A percentile compares a stretch with the other conserved stretches of the same genome.
Evolutionary conservation across 2,888 invertebrate species (phyloP).

Genomic region (Caenorhabditis sp.): DNA sequence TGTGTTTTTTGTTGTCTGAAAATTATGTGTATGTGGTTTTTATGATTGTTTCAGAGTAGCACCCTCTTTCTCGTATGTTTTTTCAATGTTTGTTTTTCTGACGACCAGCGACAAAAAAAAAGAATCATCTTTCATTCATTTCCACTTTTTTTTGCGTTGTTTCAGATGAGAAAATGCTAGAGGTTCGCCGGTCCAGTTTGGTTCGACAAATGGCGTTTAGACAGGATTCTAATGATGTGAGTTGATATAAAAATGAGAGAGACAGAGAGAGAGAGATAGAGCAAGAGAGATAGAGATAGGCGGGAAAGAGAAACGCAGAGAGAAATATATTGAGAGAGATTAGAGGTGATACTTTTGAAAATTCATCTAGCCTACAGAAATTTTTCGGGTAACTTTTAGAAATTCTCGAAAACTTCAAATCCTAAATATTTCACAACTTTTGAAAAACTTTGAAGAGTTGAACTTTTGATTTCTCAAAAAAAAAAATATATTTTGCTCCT

Average conservation of each 20-base stretch:
- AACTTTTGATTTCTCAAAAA: conserved; percentile 70
- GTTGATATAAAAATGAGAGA: conserved; percentile 2
- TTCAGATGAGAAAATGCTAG: conserved; percentile 37
- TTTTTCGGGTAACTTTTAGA: no score
- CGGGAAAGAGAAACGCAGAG: conserved; percentile 8
- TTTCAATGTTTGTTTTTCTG: no score
- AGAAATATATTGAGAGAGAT: no score
- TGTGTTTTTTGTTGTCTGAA: no score
- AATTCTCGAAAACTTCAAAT: no score
- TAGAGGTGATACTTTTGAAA: no score
- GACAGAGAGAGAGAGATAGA: background rate
- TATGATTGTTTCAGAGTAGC: no score
- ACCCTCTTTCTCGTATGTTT: no score
- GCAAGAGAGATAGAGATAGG: conserved; percentile 13
- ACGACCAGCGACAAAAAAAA: background rate
- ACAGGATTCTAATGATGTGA: conserved; percentile 54
- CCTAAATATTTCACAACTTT: no score
- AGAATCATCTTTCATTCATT: background rate
- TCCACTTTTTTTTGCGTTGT: background rate
- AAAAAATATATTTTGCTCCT: no score
- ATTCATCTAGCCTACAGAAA: no score
- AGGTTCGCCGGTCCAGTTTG: conserved; percentile 49
- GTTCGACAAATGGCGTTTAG: conserved; percentile 55
- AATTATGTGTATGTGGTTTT: no score
- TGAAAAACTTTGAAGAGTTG: background rate